These are phyloP conservation scores for Lynx canadensis DNA, from an alignment of 2,113 vertebrate genomes.

Conservation along the genomic window DNA sequence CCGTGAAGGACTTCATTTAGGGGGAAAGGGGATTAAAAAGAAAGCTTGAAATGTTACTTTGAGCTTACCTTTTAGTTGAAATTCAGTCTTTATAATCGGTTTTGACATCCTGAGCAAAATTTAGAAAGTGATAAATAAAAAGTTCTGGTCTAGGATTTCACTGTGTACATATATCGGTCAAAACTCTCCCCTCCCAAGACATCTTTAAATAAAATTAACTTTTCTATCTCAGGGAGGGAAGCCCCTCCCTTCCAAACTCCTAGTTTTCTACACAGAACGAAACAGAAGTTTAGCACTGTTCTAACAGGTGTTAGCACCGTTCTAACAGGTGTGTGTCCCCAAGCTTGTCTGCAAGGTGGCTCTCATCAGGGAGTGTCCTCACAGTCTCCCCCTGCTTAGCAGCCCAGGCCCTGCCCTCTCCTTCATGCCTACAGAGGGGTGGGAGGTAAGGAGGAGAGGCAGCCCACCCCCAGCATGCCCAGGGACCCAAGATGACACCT, in stretches of 20 bases:
- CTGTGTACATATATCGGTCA: too few species aligned
- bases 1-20: neutral
- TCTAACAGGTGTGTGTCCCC: neutral
- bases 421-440: neutral
- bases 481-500: neutral
- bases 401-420: neutral
- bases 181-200: neutral
- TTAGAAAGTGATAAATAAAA: neutral
- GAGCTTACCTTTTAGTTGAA: neutral
- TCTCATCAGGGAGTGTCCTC: neutral
- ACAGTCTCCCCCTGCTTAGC: too few species aligned
- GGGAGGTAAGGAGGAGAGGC: neutral
- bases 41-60: neutral
- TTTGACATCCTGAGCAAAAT: neutral
- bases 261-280: neutral
- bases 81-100: neutral
- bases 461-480: neutral
- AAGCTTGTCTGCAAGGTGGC: neutral
- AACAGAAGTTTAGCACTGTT: neutral
- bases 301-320: neutral
- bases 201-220: neutral
- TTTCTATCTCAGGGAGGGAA: neutral
- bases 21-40: neutral
- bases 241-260: neutral
- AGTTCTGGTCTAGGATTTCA: neutral